These are phyloP conservation scores for Cryptocheilus praepositus DNA, from an alignment of 2,888 invertebrate genomes.

Conservation along the genomic window DNA sequence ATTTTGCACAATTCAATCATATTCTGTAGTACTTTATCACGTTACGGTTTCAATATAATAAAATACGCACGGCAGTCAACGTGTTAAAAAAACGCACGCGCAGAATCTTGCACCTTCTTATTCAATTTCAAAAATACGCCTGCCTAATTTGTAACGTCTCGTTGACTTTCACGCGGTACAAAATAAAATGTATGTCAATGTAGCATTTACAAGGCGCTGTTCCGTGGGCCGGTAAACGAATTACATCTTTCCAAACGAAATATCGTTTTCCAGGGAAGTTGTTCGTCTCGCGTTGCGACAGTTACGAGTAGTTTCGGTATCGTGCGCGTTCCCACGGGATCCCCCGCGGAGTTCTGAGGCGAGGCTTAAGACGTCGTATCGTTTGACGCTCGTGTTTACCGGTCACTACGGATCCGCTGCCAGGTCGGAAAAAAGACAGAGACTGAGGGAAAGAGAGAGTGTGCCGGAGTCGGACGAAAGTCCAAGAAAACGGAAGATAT, in stretches of 20 bases:
- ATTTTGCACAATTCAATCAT: too few relatives aligned
- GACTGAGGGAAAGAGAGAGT: slow-evolving; percentile 17
- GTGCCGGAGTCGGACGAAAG: slow-evolving; percentile 21
- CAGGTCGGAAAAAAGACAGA: slow-evolving; percentile 34
- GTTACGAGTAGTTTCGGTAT: slow-evolving; percentile 1
- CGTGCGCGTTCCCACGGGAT: slow-evolving; percentile 42
- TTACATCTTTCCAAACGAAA: slow-evolving; percentile 13
- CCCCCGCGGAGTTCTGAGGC: slow-evolving; percentile 45
- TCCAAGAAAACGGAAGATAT: slow-evolving; percentile 20
- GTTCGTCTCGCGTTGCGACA: background rate
- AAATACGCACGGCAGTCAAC: too few relatives aligned
- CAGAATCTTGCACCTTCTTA: too few relatives aligned
- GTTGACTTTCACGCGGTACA: too few relatives aligned
- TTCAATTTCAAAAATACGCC: too few relatives aligned
- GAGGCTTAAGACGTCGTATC: slow-evolving; percentile 54
- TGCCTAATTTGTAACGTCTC: too few relatives aligned
- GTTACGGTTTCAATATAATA: too few relatives aligned
- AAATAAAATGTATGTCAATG: background rate
- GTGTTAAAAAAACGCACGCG: too few relatives aligned
- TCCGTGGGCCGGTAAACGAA: background rate
- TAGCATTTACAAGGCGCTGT: background rate
- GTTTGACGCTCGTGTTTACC: slow-evolving; percentile 48
- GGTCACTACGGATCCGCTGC: slow-evolving; percentile 39
- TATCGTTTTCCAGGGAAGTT: background rate
- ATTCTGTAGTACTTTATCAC: too few relatives aligned